Base-by-base conservation (phyloP, 2,797 vertebrate genomes). In the Pogonophryne albipinna region DNA sequence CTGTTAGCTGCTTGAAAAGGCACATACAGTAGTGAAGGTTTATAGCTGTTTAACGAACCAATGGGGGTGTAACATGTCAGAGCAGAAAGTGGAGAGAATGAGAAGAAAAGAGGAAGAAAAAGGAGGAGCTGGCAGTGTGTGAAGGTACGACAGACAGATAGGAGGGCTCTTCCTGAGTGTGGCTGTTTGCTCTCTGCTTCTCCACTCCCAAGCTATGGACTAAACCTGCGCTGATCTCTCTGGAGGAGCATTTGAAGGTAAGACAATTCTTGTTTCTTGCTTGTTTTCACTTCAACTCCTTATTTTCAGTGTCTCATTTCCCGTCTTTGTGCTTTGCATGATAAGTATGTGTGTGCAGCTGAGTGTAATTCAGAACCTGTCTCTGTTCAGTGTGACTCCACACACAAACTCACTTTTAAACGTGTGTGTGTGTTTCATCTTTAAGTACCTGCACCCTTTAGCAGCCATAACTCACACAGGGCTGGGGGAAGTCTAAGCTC, bases 111-210 rank as follows among this genome's bases (percentile, higher is more conserved):
- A 72, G 63, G 78, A 73, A 78, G 79, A 71, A 20, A 65, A 50
- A 53, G 89, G 89, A 72, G 90, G 91, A 85, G 90, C 63, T 66
- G 72, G 57, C 50, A 17, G 46, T 57, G 66, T 27, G 51, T 23
- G 16, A 73, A 79, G 79, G 72, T 76, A 10, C 71, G 68, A 78
- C 1, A 46, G 49, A 42, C 20, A 12, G 71, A 76, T 15, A 74
- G 70, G 66, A 87, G 52, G 44, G 16, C 57, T 71, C 80, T 90
- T 90, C 87, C 87, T 89, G 74, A 78, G 69, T 70, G 6, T 50
- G 63, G 75, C 69, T 73, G 56, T 51, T n/a, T 3, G 60, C 56
- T 84, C 55, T 85, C 73, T 78, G 46, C 71, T 55, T 44, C 44
- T 57, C 10, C 15, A 2, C 60, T 62, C 55, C 4, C 3, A 5